These are phyloP conservation scores for Bufotes viridis DNA, from an alignment of 2,797 vertebrate species.

Conservation along the genomic window DNA sequence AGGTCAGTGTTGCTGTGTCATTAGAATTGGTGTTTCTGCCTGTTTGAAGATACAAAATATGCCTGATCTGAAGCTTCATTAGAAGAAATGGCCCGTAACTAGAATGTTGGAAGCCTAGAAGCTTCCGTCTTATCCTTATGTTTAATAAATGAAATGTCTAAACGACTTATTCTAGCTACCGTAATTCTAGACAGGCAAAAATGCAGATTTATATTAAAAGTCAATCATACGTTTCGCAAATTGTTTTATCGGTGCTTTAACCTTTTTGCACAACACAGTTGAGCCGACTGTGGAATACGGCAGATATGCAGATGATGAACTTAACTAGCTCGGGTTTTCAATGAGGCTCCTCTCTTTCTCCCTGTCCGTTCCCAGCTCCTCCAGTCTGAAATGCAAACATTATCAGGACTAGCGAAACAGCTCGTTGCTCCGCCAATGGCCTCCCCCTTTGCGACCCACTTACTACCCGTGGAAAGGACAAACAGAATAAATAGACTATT, in stretches of 20 bases:
- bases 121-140: background rate
- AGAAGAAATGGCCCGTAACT: background rate
- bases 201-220: background rate
- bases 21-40: slow-evolving; percentile 26
- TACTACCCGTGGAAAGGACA: slow-evolving; percentile 66
- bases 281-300: slow-evolving; percentile 19
- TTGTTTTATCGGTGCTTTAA: slow-evolving; percentile 56
- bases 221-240: slow-evolving; percentile 12
- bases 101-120: background rate
- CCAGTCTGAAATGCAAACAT: slow-evolving; percentile 57
- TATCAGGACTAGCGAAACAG: slow-evolving; percentile 45
- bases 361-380: slow-evolving; percentile 53
- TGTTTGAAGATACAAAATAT: slow-evolving; percentile 14
- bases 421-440: slow-evolving; percentile 50
- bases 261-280: slow-evolving; percentile 49
- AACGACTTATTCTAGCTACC: background rate
- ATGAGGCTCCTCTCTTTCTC: slow-evolving; percentile 42
- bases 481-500: slow-evolving; percentile 77
- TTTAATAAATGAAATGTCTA: background rate
- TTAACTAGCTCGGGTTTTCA: background rate
- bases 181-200: slow-evolving; percentile 27
- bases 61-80: background rate
- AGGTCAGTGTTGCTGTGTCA: background rate
- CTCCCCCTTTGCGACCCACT: slow-evolving; percentile 62
- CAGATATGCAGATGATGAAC: slow-evolving; percentile 16